Percentiles rank a stretch among this genome's conserved stretches.
Conservation (phyloP, 1,140 invertebrate genomes). For the Stenopsyche tienmushanensis region DNA sequence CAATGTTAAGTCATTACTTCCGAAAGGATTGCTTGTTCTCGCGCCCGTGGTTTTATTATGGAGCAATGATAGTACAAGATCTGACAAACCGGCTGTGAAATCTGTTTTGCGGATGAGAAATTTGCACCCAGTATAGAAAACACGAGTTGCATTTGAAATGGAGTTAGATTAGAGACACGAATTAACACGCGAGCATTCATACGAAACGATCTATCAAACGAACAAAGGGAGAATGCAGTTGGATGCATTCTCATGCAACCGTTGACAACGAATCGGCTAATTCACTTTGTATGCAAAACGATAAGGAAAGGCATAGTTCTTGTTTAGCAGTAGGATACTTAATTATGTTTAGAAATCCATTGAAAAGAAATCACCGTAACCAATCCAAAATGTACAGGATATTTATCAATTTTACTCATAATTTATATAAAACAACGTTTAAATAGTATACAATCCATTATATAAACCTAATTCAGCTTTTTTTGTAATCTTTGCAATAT, state of each 20-base stretch:
- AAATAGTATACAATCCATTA: too few relatives aligned
- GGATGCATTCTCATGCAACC: background rate
- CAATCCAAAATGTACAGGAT: too few relatives aligned
- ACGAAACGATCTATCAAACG: background rate
- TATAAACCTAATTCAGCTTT: too few relatives aligned
- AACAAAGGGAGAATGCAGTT: background rate
- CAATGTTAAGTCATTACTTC: slow-evolving; percentile 16
- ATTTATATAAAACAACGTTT: too few relatives aligned
- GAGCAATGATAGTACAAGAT: slow-evolving; percentile 4
- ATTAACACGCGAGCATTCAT: background rate
- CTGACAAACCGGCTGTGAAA: slow-evolving; percentile 14
- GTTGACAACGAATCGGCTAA: too few relatives aligned
- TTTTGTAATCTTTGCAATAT: too few relatives aligned
- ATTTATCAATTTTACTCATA: too few relatives aligned
- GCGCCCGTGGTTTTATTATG: slow-evolving; percentile 5
- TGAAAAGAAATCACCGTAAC: too few relatives aligned
- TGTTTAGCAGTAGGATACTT: too few relatives aligned
- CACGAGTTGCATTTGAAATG: slow-evolving; percentile 14
- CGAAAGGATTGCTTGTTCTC: slow-evolving; percentile 8
- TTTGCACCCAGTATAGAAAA: slow-evolving; percentile 1
- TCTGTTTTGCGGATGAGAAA: slow-evolving; percentile 21
- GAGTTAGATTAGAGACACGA: background rate
- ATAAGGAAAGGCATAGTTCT: too few relatives aligned
- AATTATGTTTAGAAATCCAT: too few relatives aligned
- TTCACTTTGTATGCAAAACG: too few relatives aligned